Conservation (phyloP, 2,113 vertebrate species). For the Oxyruncus cristatus region DNA sequence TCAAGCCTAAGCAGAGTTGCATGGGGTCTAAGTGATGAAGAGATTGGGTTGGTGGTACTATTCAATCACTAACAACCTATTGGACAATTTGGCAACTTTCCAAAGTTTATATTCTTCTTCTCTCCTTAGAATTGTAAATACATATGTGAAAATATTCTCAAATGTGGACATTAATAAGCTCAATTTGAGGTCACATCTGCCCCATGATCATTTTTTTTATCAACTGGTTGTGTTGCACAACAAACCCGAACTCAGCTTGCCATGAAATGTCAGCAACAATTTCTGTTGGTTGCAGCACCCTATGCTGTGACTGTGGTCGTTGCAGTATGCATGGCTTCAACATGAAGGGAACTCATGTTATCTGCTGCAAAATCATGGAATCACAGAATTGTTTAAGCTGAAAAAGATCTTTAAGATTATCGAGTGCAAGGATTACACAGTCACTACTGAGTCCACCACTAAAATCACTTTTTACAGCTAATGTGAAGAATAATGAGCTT, state of each 20-base stretch:
- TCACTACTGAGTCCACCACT: neutral
- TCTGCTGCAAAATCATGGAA: neutral
- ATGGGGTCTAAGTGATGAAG: neutral
- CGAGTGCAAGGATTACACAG: neutral
- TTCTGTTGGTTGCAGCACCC: neutral
- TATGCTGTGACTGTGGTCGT: neutral
- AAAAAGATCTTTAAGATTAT: neutral
- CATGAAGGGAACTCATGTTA: neutral
- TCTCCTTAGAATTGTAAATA: neutral
- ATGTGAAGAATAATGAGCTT: neutral
- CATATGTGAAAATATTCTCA: neutral
- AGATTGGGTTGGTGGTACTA: neutral
- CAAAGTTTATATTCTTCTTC: neutral
- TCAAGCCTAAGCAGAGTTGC: neutral
- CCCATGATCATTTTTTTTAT: neutral
- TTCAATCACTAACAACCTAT: neutral
- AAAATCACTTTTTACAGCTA: neutral
- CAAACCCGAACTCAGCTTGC: neutral
- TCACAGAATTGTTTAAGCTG: neutral
- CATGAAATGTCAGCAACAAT: neutral
- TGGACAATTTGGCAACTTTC: neutral
- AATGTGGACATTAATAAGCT: neutral
- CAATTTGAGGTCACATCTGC: neutral
- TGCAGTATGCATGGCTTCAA: neutral
- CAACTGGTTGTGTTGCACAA: neutral